phyloP scores from a whole-genome alignment of 2,888 invertebrate genomes.

The Lottia gigantea region DNA sequence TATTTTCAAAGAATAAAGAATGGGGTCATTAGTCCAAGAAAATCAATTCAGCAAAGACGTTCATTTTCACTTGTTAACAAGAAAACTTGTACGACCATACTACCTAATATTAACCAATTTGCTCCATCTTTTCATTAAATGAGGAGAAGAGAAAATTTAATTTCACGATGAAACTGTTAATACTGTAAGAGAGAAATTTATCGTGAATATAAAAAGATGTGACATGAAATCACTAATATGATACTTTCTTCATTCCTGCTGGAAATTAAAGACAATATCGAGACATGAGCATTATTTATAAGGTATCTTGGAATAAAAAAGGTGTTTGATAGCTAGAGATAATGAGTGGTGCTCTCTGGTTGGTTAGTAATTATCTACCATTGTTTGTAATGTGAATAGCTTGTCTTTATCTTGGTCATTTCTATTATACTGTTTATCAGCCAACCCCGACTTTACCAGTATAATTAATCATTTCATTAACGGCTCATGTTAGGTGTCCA shows the following conservation, averaged over 20 bases:
- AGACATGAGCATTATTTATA: constrained; percentile 18
- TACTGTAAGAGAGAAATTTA: constrained; percentile 1
- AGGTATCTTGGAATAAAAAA: constrained; percentile 22
- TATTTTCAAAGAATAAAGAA: constrained; percentile 7
- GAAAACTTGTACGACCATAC: not conserved
- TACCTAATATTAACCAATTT: constrained; percentile 6
- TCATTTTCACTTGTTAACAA: constrained; percentile 9
- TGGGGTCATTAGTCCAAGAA: constrained; percentile 10
- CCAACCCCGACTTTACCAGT: constrained; percentile 16
- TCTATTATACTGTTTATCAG: constrained; percentile 20
- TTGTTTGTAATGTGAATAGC: constrained; percentile 26
- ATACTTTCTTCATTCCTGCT: too few species aligned
- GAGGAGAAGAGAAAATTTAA: constrained; percentile 7
- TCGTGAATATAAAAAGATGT: too few species aligned
- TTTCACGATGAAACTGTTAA: constrained; percentile 6
- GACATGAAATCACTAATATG: too few species aligned
- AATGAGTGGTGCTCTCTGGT: constrained; percentile 19
- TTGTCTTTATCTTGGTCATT: constrained; percentile 22
- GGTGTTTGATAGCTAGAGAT: constrained; percentile 23
- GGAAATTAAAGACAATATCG: too few species aligned
- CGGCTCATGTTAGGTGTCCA: constrained; percentile 7
- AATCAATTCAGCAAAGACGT: constrained; percentile 9
- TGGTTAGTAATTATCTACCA: constrained; percentile 20
- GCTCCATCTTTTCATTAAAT: constrained; percentile 7
- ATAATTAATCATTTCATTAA: constrained; percentile 26